phyloP scores from a whole-genome alignment of 1,140 invertebrate species.

The Cecropterus lyciades region DNA sequence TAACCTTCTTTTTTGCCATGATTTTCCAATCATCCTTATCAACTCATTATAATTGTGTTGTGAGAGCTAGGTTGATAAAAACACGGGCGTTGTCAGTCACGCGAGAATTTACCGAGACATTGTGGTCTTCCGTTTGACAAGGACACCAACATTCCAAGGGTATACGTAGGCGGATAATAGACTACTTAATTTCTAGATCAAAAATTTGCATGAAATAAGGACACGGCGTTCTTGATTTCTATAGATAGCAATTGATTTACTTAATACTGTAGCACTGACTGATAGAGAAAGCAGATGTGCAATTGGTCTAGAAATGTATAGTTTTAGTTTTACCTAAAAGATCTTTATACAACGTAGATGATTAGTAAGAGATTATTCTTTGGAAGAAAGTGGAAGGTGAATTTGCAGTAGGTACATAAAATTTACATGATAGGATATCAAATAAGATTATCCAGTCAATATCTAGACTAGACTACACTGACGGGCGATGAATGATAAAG shows the following conservation, averaged over 20 bases:
- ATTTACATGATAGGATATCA: no score
- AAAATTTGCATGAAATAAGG: conserved; percentile 1
- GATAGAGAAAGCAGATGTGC: no score
- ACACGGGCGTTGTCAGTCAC: conserved; percentile 8
- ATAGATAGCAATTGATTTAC: neutral
- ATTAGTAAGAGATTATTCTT: no score
- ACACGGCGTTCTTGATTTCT: neutral
- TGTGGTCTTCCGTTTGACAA: conserved; percentile 13
- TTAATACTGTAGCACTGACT: neutral
- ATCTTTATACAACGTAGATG: no score
- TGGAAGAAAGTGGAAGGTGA: no score
- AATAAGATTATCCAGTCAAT: no score
- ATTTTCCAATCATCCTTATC: neutral
- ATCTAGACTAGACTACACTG: no score
- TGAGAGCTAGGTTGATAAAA: neutral
- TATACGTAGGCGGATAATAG: conserved; percentile 1
- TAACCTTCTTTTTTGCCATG: neutral
- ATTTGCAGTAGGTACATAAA: no score
- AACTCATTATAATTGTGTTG: neutral
- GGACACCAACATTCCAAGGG: conserved; percentile 3
- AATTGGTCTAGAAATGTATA: no score
- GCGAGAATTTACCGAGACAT: conserved; percentile 12
- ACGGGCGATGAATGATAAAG: no score
- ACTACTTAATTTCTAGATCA: neutral
- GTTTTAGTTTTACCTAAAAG: no score